A percentile compares a stretch with the other conserved stretches of the same genome.
Evolutionary conservation across 2,888 invertebrate genomes (phyloP).

Genomic region (Ophion obscuratus): DNA sequence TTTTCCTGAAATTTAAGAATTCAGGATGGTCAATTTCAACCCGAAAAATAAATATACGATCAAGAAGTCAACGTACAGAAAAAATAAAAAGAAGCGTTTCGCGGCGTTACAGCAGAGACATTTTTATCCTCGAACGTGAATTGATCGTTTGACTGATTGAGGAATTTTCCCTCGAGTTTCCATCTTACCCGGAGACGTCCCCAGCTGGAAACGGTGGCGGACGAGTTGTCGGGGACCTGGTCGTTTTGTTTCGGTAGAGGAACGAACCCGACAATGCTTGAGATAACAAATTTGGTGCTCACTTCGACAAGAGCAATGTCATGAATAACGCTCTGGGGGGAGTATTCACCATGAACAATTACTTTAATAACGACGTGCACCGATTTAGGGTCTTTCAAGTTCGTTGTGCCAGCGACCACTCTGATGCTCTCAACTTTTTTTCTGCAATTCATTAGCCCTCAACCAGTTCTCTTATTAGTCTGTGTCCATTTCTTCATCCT

Average conservation of each 20-base stretch:
- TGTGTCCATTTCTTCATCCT: too few relatives aligned
- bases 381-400: slow-evolving; percentile 44
- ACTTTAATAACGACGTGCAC: slow-evolving; percentile 57
- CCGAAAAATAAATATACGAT: neutral
- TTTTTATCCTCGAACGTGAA: neutral
- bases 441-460: neutral
- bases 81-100: neutral
- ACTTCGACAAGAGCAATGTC: slow-evolving; percentile 15
- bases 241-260: neutral
- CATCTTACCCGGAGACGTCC: neutral
- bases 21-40: neutral
- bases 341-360: slow-evolving; percentile 68
- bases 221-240: neutral
- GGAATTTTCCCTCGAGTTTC: neutral
- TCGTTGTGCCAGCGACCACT: slow-evolving; percentile 71
- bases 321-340: slow-evolving; percentile 37
- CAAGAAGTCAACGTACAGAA: too few relatives aligned
- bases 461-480: neutral
- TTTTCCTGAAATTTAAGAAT: slow-evolving; percentile 67
- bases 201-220: slow-evolving; percentile 10
- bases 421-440: neutral
- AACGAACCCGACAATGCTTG: neutral
- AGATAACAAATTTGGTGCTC: neutral
- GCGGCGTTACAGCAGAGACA: neutral
- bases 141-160: neutral